Percentiles rank a stretch among this genome's conserved stretches.
phyloP scores from a whole-genome alignment of 1,140 invertebrate species.

The Philotrypesis tridentata region DNA sequence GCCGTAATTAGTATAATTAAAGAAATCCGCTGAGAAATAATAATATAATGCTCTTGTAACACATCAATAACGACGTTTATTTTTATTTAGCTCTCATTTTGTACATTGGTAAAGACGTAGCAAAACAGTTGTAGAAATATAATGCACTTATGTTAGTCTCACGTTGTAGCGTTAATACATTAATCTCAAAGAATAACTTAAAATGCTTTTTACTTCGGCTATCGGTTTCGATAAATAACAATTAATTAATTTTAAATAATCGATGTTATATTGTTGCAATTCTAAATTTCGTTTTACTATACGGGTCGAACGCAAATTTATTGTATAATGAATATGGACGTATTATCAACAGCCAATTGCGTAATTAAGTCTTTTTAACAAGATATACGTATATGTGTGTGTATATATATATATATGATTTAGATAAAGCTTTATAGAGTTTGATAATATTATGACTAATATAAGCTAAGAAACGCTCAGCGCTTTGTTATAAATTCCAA shows the following conservation, averaged over 20 bases:
- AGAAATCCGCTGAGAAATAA: background rate
- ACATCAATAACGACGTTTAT: constrained; percentile 52
- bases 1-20: background rate
- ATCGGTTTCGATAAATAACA: too few species aligned
- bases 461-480: constrained; percentile 4
- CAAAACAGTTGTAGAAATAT: constrained; percentile 59
- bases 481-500: background rate
- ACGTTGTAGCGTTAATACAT: constrained; percentile 18
- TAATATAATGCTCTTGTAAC: background rate
- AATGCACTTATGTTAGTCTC: constrained; percentile 43
- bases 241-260: background rate
- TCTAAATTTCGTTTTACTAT: background rate
- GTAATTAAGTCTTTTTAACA: background rate
- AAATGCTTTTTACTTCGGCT: background rate
- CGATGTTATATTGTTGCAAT: background rate
- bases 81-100: constrained; percentile 48
- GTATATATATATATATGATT: too few species aligned
- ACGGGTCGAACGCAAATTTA: background rate
- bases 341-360: background rate
- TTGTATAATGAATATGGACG: background rate
- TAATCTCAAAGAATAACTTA: constrained; percentile 5
- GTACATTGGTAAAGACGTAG: constrained; percentile 55
- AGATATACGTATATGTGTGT: too few species aligned
- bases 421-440: background rate
- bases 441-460: background rate